phyloP scores from a whole-genome alignment of 2,888 invertebrate species.

The Nebria salina region DNA sequence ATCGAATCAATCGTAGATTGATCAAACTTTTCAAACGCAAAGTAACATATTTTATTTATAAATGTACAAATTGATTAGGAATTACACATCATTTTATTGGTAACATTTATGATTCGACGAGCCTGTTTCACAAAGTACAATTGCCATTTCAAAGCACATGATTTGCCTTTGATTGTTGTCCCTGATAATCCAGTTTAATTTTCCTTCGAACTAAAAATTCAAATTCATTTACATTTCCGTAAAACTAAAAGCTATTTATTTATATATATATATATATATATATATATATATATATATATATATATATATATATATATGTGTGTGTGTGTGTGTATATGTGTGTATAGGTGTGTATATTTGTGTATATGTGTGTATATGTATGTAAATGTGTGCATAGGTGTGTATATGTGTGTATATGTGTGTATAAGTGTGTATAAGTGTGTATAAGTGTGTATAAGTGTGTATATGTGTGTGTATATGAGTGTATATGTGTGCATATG shows the following conservation, averaged over 20 bases:
- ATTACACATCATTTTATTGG: constrained; percentile 20
- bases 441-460: no score
- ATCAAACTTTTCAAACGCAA: constrained; percentile 34
- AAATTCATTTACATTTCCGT: neutral
- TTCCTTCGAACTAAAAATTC: constrained; percentile 26
- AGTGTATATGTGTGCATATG: neutral
- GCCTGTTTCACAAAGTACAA: constrained; percentile 26
- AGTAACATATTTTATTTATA: neutral
- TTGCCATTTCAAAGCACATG: constrained; percentile 27
- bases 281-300: no score
- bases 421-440: no score
- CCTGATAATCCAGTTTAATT: constrained; percentile 18
- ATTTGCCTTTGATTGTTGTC: constrained; percentile 14
- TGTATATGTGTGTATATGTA: no score
- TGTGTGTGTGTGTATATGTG: no score
- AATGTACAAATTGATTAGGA: neutral
- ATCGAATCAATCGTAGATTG: constrained; percentile 19
- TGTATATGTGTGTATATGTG: no score
- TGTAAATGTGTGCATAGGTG: no score
- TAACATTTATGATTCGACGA: constrained; percentile 12
- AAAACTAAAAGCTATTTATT: neutral
- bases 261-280: neutral
- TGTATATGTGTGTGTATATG: no score
- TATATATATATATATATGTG: no score
- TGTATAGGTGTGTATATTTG: no score